Conservation (phyloP, 1,140 invertebrate genomes). For the Liolophura sinensis region DNA sequence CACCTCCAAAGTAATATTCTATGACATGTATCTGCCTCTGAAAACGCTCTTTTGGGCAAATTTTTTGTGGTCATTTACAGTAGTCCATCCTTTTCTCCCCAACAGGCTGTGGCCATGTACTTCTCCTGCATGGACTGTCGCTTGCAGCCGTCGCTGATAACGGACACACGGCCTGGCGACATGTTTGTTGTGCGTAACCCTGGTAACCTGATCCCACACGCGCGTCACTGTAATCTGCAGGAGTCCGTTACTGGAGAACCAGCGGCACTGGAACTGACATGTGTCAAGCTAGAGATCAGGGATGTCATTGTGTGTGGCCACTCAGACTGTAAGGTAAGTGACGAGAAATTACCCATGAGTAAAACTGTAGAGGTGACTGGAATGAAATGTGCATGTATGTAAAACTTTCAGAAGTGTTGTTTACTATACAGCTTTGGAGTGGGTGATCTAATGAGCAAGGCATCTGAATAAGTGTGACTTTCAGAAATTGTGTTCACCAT, state of each 20-base stretch:
- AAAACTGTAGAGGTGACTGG: not conserved
- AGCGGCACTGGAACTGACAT: constrained; percentile 90
- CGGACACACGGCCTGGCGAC: constrained; percentile 92
- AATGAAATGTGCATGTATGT: not conserved
- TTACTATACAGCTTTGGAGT: too few species aligned
- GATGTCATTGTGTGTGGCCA: constrained; percentile 96
- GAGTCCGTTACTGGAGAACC: constrained; percentile 77
- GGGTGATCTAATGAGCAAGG: too few species aligned
- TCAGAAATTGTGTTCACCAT: too few species aligned
- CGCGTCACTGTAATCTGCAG: constrained; percentile 35
- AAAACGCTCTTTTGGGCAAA: too few species aligned
- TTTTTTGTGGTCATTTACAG: too few species aligned
- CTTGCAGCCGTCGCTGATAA: constrained; percentile 94
- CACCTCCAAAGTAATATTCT: too few species aligned
- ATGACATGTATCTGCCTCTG: too few species aligned
- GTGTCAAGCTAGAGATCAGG: constrained; percentile 88
- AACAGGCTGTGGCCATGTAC: constrained; percentile 91
- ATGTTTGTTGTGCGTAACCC: constrained; percentile 98
- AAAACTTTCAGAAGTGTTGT: not conserved
- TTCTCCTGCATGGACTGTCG: constrained; percentile 97
- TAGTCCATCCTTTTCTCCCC: constrained; percentile 48
- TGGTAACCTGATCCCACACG: constrained; percentile 62
- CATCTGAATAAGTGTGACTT: too few species aligned
- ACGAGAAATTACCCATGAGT: constrained; percentile 7
- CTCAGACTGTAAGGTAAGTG: constrained; percentile 86